Base-by-base conservation (phyloP, 2,113 vertebrate species). In the Otolemur garnettii region DNA sequence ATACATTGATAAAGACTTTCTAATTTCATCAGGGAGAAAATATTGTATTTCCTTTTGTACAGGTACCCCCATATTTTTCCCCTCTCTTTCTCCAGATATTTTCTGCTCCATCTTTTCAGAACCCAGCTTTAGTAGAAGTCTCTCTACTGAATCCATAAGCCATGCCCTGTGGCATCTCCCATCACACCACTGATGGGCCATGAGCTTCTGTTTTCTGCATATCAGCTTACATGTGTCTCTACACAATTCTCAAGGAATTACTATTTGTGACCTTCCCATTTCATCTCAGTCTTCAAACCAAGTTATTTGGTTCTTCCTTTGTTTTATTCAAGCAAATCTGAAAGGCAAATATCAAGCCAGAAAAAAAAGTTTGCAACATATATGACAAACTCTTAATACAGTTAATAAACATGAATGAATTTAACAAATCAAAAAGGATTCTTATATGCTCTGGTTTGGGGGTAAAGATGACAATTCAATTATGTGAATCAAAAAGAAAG, bases 331-430 rank as follows among this genome's bases (percentile, higher is more conserved):
- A 87, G 64, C 42, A 91, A 85, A 68, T 68, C 22, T 64, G 57
- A 89, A 93, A 69, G 68, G 22, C 45, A 91, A 83, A 62, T 45
- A 10, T 42, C 59, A 50, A 68, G 15, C 14, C 60, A 74, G 85
- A 59, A 38, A 71, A 71, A 69, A 86, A 69, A 50, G 13, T n/a
- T 75, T 45, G 13, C 50, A 88, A 88, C 19, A 24, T 53, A 79
- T 42, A 38, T 55, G 72, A 75, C 26, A 72, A 75, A 71, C 12
- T 75, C 80, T 80, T 75, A 94, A 59, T 50, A 80, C 26, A 74
- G 42, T 80, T 97, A 69, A 72, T 71, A 92, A 89, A 81, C 79
- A 77, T 71, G 57, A 84, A 85, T 90, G 82, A 68, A 38, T 82
- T 55, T 79, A 94, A 62, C 55, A 80, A 60, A 59, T 81, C 84